Evolutionary conservation across 2,888 invertebrate species (phyloP).

Genomic region (Nematopogon swammerdamellus): DNA sequence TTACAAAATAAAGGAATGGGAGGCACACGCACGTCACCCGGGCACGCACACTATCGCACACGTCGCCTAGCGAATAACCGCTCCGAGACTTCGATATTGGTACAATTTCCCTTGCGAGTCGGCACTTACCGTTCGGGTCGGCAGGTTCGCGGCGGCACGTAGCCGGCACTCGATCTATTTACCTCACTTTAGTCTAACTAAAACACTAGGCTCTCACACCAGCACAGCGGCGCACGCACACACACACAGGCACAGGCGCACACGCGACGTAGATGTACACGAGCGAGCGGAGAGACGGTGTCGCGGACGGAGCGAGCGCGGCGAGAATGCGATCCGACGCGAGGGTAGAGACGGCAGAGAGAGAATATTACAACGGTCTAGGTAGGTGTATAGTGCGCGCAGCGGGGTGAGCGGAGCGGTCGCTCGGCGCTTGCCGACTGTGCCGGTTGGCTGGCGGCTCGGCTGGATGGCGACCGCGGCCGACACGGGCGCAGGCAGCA

Average conservation of each 20-base stretch:
- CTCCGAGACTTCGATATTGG: background rate
- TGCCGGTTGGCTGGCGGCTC: slow-evolving; percentile 24
- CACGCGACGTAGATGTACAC: slow-evolving; percentile 15
- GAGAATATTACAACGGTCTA: background rate
- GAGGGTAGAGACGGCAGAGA: background rate
- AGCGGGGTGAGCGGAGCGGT: slow-evolving; percentile 44
- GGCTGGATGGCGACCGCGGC: slow-evolving; percentile 49
- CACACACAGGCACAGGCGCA: slow-evolving; percentile 14
- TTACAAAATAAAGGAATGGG: background rate
- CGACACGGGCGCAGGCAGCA: slow-evolving; percentile 33
- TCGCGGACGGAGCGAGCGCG: slow-evolving; percentile 42
- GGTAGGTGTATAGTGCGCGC: slow-evolving; percentile 2
- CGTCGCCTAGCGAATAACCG: background rate
- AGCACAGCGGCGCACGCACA: slow-evolving; percentile 20
- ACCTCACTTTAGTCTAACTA: background rate
- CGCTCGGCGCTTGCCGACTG: slow-evolving; percentile 56
- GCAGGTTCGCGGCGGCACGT: background rate
- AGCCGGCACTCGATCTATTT: background rate
- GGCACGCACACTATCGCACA: background rate
- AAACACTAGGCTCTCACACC: background rate
- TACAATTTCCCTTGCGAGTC: background rate
- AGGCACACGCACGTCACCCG: background rate
- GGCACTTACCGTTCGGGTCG: background rate
- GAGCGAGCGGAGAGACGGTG: slow-evolving; percentile 1
- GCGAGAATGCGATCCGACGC: background rate